phyloP scores from a whole-genome alignment of 1,140 invertebrate genomes.

The Trachymyrmex septentrionalis region DNA sequence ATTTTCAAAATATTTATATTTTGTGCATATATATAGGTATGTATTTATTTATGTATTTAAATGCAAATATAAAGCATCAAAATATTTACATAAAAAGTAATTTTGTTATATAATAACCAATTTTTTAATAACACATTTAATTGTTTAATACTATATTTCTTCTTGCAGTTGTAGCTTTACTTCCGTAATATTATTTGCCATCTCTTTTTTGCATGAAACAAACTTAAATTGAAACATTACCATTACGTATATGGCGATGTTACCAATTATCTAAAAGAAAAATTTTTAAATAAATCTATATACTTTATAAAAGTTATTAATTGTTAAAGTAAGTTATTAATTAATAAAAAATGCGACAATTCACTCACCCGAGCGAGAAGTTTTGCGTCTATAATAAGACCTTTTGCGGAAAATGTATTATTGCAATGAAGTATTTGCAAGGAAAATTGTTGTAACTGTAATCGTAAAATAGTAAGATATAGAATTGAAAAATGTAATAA shows the following conservation, averaged over 20 bases:
- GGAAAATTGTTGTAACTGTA: constrained; percentile 10
- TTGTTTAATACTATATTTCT: not conserved
- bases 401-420: not conserved
- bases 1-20: no score
- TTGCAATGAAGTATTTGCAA: not conserved
- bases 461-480: not conserved
- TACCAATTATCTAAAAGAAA: not conserved
- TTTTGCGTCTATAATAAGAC: not conserved
- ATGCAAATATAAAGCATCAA: not conserved
- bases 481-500: constrained; percentile 22
- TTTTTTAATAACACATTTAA: not conserved
- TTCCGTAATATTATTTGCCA: not conserved
- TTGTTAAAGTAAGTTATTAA: not conserved
- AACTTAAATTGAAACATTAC: not conserved
- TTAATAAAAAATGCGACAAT: not conserved
- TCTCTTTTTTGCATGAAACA: not conserved
- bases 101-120: not conserved
- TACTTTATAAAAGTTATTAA: not conserved
- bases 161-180: not conserved
- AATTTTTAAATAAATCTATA: not conserved
- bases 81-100: not conserved
- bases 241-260: not conserved
- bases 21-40: no score
- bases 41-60: not conserved
- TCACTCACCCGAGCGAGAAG: not conserved